Percentiles rank a stretch among this genome's conserved stretches.
Evolutionary conservation across 2,888 invertebrate species (phyloP).

Genomic region (Melanotus villosus): DNA sequence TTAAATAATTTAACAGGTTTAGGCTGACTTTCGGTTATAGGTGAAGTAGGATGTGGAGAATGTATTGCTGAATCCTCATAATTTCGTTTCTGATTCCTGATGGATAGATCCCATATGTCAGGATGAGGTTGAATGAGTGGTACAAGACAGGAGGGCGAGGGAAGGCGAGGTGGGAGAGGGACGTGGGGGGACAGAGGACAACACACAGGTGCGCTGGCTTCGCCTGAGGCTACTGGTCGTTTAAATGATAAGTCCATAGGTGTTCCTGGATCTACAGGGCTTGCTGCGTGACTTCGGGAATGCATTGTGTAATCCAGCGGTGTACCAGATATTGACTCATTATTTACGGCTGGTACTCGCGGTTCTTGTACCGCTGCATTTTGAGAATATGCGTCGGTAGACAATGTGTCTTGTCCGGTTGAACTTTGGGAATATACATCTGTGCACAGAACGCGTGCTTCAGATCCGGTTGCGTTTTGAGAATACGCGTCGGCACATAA

Average conservation of each 20-base stretch:
- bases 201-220: conserved; percentile 39
- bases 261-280: conserved; percentile 55
- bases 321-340: conserved; percentile 29
- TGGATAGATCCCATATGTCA: conserved; percentile 67
- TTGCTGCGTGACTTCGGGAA: conserved; percentile 57
- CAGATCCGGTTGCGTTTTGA: conserved; percentile 30
- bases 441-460: conserved; percentile 19
- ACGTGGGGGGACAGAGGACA: conserved; percentile 47
- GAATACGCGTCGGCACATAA: conserved; percentile 49
- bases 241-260: conserved; percentile 68
- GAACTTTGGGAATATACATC: conserved; percentile 34
- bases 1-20: conserved; percentile 84
- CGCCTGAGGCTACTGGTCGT: conserved; percentile 56
- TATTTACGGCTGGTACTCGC: conserved; percentile 59
- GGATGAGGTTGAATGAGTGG: conserved; percentile 52
- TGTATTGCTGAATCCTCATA: conserved; percentile 42
- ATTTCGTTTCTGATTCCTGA: conserved; percentile 58
- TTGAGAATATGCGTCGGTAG: conserved; percentile 55
- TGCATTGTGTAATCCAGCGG: conserved; percentile 64
- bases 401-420: conserved; percentile 50
- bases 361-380: conserved; percentile 52
- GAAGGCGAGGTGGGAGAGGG: conserved; percentile 45
- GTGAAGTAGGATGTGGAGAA: conserved; percentile 30
- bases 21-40: conserved; percentile 50
- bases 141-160: conserved; percentile 42